A percentile compares a stretch with the other conserved stretches of the same genome.
phyloP scores from a whole-genome alignment of 2,113 vertebrate species.

The Cynopterus brachyotis region DNA sequence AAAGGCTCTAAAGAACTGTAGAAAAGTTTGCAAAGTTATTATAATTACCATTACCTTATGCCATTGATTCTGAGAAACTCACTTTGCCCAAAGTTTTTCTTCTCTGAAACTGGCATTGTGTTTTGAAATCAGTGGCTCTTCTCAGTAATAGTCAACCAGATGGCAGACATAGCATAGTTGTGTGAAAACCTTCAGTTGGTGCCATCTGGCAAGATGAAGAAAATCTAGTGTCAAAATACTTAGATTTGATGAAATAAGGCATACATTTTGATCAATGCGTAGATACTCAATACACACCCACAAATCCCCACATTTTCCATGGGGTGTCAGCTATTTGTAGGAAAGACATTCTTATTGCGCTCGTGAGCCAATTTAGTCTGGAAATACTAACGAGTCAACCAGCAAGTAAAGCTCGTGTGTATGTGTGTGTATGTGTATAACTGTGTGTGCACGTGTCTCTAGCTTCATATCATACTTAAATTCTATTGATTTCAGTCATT shows the following conservation, averaged over 20 bases:
- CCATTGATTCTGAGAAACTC: not conserved
- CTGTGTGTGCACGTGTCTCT: not conserved
- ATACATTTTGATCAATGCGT: not conserved
- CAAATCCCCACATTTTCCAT: not conserved
- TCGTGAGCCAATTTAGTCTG: not conserved
- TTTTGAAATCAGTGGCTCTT: not conserved
- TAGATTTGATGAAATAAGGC: not conserved
- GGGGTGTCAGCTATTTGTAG: not conserved
- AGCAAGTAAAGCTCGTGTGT: not conserved
- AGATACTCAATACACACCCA: not conserved
- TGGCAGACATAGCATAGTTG: too few species aligned
- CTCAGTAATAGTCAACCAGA: not conserved
- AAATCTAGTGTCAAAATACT: not conserved
- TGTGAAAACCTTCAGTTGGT: not conserved
- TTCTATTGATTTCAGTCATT: conserved; percentile 10
- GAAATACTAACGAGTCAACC: not conserved
- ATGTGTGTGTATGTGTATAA: not conserved
- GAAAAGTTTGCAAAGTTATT: not conserved
- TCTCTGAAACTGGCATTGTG: not conserved
- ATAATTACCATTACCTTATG: not conserved
- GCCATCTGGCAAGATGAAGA: not conserved
- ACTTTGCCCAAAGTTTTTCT: not conserved
- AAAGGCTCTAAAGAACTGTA: not conserved
- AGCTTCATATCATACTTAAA: not conserved
- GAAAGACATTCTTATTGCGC: not conserved